Evolutionary conservation across 2,113 vertebrate species (phyloP), one percentile per base, ranked within the genome.

Genomic region (Oncorhynchus tshawytscha): DNA sequence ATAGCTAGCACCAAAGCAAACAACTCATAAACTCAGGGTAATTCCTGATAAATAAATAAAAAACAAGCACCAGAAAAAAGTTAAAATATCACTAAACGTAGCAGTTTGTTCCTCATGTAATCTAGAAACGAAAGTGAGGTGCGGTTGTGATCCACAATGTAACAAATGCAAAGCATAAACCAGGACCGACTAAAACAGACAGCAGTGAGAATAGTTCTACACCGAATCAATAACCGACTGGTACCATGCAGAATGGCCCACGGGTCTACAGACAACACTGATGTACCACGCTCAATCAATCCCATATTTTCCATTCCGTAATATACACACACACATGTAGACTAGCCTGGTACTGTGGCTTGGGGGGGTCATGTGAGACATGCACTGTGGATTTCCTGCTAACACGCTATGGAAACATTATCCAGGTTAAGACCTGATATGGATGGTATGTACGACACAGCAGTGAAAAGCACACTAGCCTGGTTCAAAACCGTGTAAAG

Each of bases 291-390:
- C 68, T 84, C 48, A 82, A 81, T 84, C 81, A 84, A 74, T 87
- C 22, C 54, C 70, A 45, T 71, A 57, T 82, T 82, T 89, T 88
- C 87, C 87, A 85, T 81, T 76, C 51, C 81, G 82, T 15, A 54
- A 20, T 80, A 25, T 34, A 25, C 0, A 27, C 2, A 27, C 0
- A 27, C 27, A 39, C 67, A 73, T 67, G 69, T 39, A 51, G 31
- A 11, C 60, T 15, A 22, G 54, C 49, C 2, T 24, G 13, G 0
- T 5, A 4, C 59, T 51, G 39, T 77, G 8, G 8, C 39, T 11
- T 45, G 29, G 4, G 29, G 4, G 39, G 39, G 39, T 45, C 39
- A 45, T 8, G 2, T 8, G 8, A 45, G 7, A 45, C 39, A 1
- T 45, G 8, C 39, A 9, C 39, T 45, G 39, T 2, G 39, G 8